Evolutionary conservation across 2,888 invertebrate genomes (phyloP).

Genomic region (Trypoxylon attenuatum): DNA sequence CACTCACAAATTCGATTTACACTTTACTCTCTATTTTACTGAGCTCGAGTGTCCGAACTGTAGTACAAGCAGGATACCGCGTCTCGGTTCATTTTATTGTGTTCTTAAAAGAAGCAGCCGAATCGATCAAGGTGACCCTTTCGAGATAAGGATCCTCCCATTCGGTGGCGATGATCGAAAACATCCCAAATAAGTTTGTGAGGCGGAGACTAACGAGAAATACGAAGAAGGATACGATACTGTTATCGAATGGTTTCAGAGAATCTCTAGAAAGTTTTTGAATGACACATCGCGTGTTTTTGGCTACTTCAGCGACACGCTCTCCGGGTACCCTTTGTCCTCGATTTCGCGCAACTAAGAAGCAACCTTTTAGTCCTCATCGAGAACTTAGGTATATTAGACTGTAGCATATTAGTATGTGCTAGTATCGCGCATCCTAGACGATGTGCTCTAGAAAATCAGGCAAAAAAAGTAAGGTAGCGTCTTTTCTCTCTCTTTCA

Average conservation of each 20-base stretch:
- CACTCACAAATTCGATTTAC: constrained; percentile 57
- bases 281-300: no score
- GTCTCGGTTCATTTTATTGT: neutral
- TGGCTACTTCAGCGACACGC: no score
- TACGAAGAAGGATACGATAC: no score
- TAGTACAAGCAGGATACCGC: constrained; percentile 1
- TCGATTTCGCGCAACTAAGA: neutral
- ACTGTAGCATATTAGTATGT: neutral
- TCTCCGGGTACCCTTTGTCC: neutral
- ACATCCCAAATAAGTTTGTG: no score
- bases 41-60: constrained; percentile 55
- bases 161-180: no score
- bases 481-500: constrained; percentile 10
- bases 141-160: no score
- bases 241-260: no score
- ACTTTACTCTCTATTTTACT: constrained; percentile 49
- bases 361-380: neutral
- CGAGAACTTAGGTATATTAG: neutral
- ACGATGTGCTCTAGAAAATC: constrained; percentile 5
- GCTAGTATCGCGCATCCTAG: constrained; percentile 1
- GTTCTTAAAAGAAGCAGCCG: no score
- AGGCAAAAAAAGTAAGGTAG: constrained; percentile 7
- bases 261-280: no score
- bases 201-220: no score
- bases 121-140: no score